Evolutionary conservation across 2,797 vertebrate genomes (phyloP).

Genomic region (Periophthalmus magnuspinnatus): DNA sequence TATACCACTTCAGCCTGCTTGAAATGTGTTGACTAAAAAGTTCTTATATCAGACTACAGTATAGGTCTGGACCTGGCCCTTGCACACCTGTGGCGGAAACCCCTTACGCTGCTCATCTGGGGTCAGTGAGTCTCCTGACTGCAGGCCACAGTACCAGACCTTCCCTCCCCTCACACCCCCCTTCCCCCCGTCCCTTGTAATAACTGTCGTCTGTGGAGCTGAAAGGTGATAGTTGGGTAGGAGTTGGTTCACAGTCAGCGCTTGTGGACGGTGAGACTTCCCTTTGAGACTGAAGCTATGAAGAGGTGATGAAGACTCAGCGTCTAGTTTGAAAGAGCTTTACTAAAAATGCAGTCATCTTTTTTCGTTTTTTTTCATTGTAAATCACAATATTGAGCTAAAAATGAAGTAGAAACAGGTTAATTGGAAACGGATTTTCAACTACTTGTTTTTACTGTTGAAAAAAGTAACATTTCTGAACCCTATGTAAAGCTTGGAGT

Average conservation of each 20-base stretch:
- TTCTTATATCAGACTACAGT: not conserved
- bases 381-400: too few relatives aligned
- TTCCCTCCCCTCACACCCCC: constrained; percentile 40
- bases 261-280: constrained; percentile 67
- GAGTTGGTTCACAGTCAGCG: constrained; percentile 72
- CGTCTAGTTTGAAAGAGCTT: constrained; percentile 30
- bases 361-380: too few relatives aligned
- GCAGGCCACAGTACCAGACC: not conserved
- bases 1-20: too few relatives aligned
- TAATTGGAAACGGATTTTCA: too few relatives aligned
- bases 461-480: too few relatives aligned
- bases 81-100: constrained; percentile 72
- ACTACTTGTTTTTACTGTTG: too few relatives aligned
- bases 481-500: too few relatives aligned
- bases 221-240: constrained; percentile 77
- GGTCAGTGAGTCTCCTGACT: constrained; percentile 31
- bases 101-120: constrained; percentile 43
- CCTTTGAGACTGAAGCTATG: constrained; percentile 65
- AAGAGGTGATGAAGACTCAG: constrained; percentile 53
- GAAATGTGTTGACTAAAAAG: too few relatives aligned
- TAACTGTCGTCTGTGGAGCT: constrained; percentile 73
- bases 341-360: too few relatives aligned
- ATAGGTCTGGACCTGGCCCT: not conserved
- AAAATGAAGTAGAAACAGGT: too few relatives aligned
- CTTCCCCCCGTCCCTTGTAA: constrained; percentile 54